Evolutionary conservation across 2,797 vertebrate genomes (phyloP).

Genomic region (Myoxocephalus aenaeus): DNA sequence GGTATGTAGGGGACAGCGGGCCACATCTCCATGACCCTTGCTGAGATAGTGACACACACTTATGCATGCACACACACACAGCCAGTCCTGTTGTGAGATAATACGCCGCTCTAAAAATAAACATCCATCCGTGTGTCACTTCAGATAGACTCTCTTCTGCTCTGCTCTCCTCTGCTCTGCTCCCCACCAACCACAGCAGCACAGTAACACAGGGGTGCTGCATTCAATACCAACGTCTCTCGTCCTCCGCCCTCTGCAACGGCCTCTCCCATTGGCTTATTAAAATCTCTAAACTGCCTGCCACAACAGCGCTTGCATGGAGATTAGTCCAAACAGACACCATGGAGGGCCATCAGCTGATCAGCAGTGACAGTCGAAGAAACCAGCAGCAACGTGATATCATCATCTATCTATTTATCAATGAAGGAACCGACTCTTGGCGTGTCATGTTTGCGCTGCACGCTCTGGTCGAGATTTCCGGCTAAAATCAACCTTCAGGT

Average conservation of each 20-base stretch:
- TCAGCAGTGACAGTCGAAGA: conserved; percentile 52
- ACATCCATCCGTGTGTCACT: conserved; percentile 81
- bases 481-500: conserved; percentile 68
- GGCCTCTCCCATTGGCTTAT: conserved; percentile 47
- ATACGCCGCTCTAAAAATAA: conserved; percentile 83
- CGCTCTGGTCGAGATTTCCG: conserved; percentile 25
- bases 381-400: conserved; percentile 56
- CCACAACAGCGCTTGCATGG: conserved; percentile 47
- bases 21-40: conserved; percentile 73
- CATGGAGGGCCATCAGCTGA: conserved; percentile 52
- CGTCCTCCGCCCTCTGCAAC: conserved; percentile 28
- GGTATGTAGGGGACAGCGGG: conserved; percentile 76
- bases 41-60: conserved; percentile 63
- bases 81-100: conserved; percentile 74
- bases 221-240: not conserved
- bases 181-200: conserved; percentile 52
- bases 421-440: not conserved
- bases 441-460: conserved; percentile 28
- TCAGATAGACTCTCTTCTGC: conserved; percentile 72
- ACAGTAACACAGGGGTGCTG: conserved; percentile 52
- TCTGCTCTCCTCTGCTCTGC: conserved; percentile 26
- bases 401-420: conserved; percentile 35
- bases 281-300: conserved; percentile 52
- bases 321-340: conserved; percentile 56
- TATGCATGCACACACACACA: conserved; percentile 37